A percentile compares a stretch with the other conserved stretches of the same genome.
Evolutionary conservation across 2,888 invertebrate genomes (phyloP).

Genomic region (Pediacus dermestoides): DNA sequence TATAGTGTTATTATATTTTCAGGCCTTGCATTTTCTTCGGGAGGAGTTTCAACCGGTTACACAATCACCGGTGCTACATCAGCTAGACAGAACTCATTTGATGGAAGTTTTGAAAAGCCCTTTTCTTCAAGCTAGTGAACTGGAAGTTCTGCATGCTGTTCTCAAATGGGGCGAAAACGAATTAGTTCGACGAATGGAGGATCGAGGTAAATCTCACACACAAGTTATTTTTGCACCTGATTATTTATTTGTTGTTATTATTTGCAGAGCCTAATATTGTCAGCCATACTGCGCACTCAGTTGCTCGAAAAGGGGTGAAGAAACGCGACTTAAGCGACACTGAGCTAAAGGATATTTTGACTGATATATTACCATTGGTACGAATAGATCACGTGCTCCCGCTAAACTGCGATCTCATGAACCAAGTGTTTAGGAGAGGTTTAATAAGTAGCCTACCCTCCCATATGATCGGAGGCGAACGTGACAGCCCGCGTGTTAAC

Average conservation of each 20-base stretch:
- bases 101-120: conserved; percentile 73
- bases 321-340: conserved; percentile 80
- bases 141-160: conserved; percentile 82
- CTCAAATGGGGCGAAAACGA: conserved; percentile 89
- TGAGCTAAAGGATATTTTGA: conserved; percentile 79
- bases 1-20: conserved; percentile 12
- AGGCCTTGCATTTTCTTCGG: conserved; percentile 82
- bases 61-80: conserved; percentile 68
- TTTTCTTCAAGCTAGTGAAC: conserved; percentile 80
- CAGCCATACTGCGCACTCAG: conserved; percentile 90
- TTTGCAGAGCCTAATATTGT: conserved; percentile 79
- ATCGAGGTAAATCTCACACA: conserved; percentile 56
- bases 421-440: conserved; percentile 67
- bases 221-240: not conserved
- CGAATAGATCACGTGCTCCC: conserved; percentile 89
- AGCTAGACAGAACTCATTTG: conserved; percentile 72
- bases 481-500: conserved; percentile 62
- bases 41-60: conserved; percentile 86
- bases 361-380: conserved; percentile 78
- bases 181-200: conserved; percentile 76
- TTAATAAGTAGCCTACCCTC: conserved; percentile 78
- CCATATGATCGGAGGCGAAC: conserved; percentile 78
- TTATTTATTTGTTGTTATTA: too few species aligned
- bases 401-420: conserved; percentile 72
- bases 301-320: conserved; percentile 78